Conservation (phyloP, 2,113 vertebrate species). For the Ictalurus furcatus region DNA sequence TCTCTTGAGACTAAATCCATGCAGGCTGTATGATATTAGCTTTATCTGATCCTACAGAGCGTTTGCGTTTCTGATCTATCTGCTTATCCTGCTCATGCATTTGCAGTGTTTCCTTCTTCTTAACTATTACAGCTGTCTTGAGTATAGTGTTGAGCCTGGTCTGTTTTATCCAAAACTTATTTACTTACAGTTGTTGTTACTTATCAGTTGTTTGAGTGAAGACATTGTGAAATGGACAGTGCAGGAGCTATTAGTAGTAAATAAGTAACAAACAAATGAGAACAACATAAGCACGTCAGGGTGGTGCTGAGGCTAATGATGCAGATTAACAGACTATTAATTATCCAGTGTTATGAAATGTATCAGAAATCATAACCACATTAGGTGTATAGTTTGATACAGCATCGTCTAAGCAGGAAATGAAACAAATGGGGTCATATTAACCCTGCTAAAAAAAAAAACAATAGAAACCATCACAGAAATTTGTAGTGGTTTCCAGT, state of each 20-base stretch:
- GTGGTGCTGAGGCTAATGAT: background rate
- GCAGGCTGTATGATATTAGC: background rate
- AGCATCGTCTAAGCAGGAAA: background rate
- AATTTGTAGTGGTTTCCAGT: no score
- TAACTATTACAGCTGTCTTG: background rate
- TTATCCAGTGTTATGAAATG: background rate
- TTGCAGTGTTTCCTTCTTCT: background rate
- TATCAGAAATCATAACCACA: background rate
- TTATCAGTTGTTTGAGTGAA: background rate
- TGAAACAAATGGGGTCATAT: background rate
- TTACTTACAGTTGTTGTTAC: background rate
- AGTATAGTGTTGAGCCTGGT: background rate
- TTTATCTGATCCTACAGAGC: background rate
- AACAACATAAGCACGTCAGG: background rate
- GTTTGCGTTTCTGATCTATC: background rate
- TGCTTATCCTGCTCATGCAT: background rate
- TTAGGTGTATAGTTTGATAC: background rate
- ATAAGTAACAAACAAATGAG: background rate
- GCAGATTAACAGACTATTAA: background rate
- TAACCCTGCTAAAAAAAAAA: background rate
- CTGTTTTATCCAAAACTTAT: background rate
- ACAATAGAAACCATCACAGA: no score
- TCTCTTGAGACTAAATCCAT: constrained; percentile 7
- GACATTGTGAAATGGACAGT: background rate
- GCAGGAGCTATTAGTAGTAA: background rate